Evolutionary conservation across 2,888 invertebrate genomes (phyloP).

Genomic region (Scaptomyza flava): DNA sequence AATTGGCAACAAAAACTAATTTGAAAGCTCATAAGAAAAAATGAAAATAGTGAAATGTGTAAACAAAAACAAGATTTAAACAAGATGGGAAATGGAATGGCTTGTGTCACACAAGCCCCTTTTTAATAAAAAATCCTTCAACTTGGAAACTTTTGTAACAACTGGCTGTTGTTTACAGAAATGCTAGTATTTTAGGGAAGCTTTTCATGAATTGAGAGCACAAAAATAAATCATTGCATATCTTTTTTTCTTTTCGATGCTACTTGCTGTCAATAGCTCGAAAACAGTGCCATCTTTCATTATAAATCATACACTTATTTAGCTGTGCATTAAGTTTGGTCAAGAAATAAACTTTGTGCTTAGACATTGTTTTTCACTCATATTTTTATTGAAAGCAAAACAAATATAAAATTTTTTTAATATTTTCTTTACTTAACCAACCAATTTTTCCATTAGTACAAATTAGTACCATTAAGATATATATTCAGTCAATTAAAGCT

Average conservation of each 20-base stretch:
- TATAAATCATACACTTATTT: slow-evolving; percentile 7
- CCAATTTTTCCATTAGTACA: neutral
- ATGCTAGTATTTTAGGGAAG: neutral
- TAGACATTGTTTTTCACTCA: no score
- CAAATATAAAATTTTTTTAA: no score
- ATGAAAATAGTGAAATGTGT: neutral
- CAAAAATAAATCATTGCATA: neutral
- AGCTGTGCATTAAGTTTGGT: neutral
- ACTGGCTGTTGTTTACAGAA: neutral
- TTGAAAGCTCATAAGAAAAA: neutral
- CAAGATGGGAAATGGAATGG: neutral
- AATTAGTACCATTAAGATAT: neutral
- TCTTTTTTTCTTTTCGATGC: neutral
- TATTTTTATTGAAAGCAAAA: no score
- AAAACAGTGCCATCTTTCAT: slow-evolving; percentile 2
- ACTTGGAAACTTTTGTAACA: neutral
- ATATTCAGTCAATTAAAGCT: slow-evolving; percentile 46
- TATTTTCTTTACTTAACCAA: no score
- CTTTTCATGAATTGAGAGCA: neutral
- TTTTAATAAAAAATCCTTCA: neutral
- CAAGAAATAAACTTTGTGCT: no score
- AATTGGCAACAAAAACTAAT: neutral
- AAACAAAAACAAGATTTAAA: neutral
- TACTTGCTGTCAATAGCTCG: neutral
- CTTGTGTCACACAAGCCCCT: neutral